Base-by-base conservation (phyloP, 2,888 invertebrate genomes). In the Metallyticus violacea region DNA sequence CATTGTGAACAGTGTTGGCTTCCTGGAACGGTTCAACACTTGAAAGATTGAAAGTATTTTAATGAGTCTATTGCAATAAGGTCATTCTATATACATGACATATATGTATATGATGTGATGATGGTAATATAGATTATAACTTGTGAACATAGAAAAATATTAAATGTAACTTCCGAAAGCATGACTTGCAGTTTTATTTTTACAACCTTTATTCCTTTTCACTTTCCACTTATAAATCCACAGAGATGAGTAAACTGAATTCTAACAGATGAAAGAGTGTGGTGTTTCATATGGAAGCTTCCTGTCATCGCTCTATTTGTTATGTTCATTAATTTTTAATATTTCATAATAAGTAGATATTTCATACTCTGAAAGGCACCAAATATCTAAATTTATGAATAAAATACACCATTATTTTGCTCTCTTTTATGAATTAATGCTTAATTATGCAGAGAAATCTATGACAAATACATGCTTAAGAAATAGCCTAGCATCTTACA, bases 41-140 rank as follows among this genome's bases (percentile, higher is more conserved):
- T 27, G 79, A 87, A 30, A 40, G 79, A 78, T 83, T 28, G 29
- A 85, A 88, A 76, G 77, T 86, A 85, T 88, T 88, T 87, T 85
- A 85, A 81, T 86, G 87, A 87, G 85, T 88, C 88, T 88, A 87
- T 87, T 86, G 88, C 87, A 88, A 87, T 88, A 88, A 88, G 85
- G 86, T 86, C 80, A 87, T 86, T 87, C 86, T 88, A 85, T 86
- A 86, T 88, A 88, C 30, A 86, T 85, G 81, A 86, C 77, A 87
- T 88, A 87, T 88, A 88, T 88, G 88, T 88, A 88, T 88, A 88
- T 86, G 85, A 88, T 88, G 88, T 88, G 87, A 87, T 80, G 77
- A 87, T 84, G 86, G 81, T 87, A 87, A 87, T 86, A 87, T 88
- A 87, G 86, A 88, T 86, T 85, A 86, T 87, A 88, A 88, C 86